phyloP scores from a whole-genome alignment of 1,140 invertebrate genomes.

The Drosophila leontia region DNA sequence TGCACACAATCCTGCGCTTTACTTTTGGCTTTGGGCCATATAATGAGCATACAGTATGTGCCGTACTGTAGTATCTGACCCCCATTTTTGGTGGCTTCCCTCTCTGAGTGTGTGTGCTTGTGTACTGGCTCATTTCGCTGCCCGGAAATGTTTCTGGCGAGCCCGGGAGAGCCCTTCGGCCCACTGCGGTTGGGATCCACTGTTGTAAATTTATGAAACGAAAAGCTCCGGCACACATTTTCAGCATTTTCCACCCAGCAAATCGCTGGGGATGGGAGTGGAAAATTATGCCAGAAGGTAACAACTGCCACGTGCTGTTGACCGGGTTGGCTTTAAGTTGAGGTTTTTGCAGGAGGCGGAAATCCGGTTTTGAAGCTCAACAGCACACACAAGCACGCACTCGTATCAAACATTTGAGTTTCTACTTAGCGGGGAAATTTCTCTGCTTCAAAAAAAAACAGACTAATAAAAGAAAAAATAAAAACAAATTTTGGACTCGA shows the following conservation, averaged over 20 bases:
- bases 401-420: slow-evolving; percentile 36
- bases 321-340: slow-evolving; percentile 36
- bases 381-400: slow-evolving; percentile 10
- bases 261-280: slow-evolving; percentile 28
- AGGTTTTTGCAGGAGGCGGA: slow-evolving; percentile 21
- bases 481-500: background rate
- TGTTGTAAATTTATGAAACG: slow-evolving; percentile 38
- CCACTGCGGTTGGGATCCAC: slow-evolving; percentile 20
- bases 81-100: slow-evolving; percentile 1
- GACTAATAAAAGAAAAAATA: background rate
- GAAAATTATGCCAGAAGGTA: slow-evolving; percentile 44
- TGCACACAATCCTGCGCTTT: slow-evolving; percentile 14
- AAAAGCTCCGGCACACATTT: slow-evolving; percentile 47
- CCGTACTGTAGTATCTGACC: slow-evolving; percentile 6
- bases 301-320: slow-evolving; percentile 48
- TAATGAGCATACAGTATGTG: slow-evolving; percentile 42
- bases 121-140: slow-evolving; percentile 33
- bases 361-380: slow-evolving; percentile 48
- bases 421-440: slow-evolving; percentile 5
- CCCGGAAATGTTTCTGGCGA: slow-evolving; percentile 40
- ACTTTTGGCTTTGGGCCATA: slow-evolving; percentile 31
- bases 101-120: background rate
- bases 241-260: slow-evolving; percentile 24
- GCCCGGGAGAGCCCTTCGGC: slow-evolving; percentile 30
- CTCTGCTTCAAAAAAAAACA: background rate